Percentiles rank a stretch among this genome's conserved stretches.
These are phyloP conservation scores for Copidosoma aretas DNA, from an alignment of 2,888 invertebrate genomes.

Conservation along the genomic window DNA sequence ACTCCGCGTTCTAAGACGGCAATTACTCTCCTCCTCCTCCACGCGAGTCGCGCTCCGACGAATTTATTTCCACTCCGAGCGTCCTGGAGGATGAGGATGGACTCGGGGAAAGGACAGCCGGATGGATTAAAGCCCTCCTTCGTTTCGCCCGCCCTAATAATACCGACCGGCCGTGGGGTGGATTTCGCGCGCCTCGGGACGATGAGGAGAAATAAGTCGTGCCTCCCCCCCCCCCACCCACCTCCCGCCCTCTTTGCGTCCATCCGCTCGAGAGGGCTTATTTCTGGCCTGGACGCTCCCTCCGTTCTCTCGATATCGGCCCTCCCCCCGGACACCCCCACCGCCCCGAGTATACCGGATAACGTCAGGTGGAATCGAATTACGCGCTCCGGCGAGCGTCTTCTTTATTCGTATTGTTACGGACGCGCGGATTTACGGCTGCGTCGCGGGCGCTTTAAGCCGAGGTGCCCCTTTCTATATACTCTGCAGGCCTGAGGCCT, in stretches of 20 bases:
- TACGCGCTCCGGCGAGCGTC: constrained; percentile 31
- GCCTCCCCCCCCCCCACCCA: neutral
- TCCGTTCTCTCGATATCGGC: neutral
- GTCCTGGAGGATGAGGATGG: neutral
- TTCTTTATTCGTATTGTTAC: constrained; percentile 28
- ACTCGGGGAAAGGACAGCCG: neutral
- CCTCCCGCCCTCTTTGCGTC: too few relatives aligned
- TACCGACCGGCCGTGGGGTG: neutral
- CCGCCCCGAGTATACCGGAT: neutral
- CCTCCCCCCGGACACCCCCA: neutral
- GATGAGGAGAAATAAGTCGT: neutral
- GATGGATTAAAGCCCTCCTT: constrained; percentile 14
- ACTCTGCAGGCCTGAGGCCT: neutral
- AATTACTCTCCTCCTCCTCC: neutral
- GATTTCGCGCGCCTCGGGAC: constrained; percentile 18
- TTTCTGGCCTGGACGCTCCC: neutral
- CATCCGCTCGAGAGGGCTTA: neutral
- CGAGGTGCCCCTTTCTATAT: neutral
- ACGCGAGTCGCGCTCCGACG: neutral
- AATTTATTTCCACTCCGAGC: constrained; percentile 9
- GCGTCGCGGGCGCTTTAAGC: neutral
- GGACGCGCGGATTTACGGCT: constrained; percentile 19
- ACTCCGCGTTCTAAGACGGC: neutral
- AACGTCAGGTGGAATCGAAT: constrained; percentile 37
- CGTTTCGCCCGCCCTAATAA: constrained; percentile 35